Conservation (phyloP, 2,888 invertebrate genomes). For the Dilophus febrilis region DNA sequence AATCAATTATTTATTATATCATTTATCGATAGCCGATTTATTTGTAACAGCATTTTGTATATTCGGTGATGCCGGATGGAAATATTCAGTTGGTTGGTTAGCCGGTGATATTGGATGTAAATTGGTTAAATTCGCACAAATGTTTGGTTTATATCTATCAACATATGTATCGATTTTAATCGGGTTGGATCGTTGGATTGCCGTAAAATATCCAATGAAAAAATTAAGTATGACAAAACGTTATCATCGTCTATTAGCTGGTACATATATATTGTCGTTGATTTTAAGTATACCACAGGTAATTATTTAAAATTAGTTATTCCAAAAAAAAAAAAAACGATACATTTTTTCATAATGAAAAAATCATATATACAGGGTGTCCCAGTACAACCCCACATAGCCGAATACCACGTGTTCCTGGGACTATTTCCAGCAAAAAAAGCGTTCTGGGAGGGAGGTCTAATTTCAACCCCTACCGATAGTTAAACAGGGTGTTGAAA, state of each 20-base stretch:
- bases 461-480: too few relatives aligned
- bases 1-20: constrained; percentile 60
- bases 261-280: constrained; percentile 56
- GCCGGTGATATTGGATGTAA: constrained; percentile 64
- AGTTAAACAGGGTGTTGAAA: too few relatives aligned
- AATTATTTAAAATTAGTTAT: too few relatives aligned
- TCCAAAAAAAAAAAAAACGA: too few relatives aligned
- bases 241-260: constrained; percentile 46
- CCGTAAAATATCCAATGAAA: constrained; percentile 66
- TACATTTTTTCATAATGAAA: too few relatives aligned
- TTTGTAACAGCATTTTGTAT: constrained; percentile 68
- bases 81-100: constrained; percentile 62
- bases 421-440: too few relatives aligned
- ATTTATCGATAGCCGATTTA: constrained; percentile 67
- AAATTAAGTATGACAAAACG: constrained; percentile 46
- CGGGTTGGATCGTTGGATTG: constrained; percentile 65
- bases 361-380: too few relatives aligned
- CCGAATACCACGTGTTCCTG: too few relatives aligned
- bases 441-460: too few relatives aligned
- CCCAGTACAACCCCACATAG: too few relatives aligned
- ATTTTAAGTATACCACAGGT: constrained; percentile 72
- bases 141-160: constrained; percentile 66
- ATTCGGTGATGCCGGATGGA: constrained; percentile 66
- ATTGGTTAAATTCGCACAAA: constrained; percentile 62
- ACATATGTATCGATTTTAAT: constrained; percentile 70